These are phyloP conservation scores for Oncorhynchus nerka DNA, from an alignment of 2,113 vertebrate species.

Conservation along the genomic window DNA sequence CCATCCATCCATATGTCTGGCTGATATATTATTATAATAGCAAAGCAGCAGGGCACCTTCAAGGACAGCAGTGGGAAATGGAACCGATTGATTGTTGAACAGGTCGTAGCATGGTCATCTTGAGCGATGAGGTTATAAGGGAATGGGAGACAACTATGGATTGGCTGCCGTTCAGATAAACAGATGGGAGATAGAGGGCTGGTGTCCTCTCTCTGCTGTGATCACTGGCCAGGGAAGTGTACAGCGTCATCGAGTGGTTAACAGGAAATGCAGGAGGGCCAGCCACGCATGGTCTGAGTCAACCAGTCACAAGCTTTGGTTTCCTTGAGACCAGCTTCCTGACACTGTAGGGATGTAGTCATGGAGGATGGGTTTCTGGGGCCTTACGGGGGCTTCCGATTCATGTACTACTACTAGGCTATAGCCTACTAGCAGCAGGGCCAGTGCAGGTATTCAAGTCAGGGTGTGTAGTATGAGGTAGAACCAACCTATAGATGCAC, in stretches of 20 bases:
- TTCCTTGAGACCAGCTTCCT: slow-evolving; percentile 35
- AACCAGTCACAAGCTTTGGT: slow-evolving; percentile 15
- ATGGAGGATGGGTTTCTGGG: slow-evolving; percentile 3
- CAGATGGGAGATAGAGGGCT: neutral
- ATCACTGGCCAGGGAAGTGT: neutral
- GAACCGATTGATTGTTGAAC: neutral
- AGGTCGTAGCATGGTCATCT: neutral
- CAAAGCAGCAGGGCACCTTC: neutral
- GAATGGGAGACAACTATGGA: neutral
- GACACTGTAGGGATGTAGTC: slow-evolving; percentile 1
- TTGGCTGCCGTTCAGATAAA: neutral
- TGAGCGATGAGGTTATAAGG: neutral
- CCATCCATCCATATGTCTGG: slow-evolving; percentile 1
- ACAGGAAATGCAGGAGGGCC: slow-evolving; percentile 55
- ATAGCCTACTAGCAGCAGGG: neutral
- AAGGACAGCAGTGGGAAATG: neutral
- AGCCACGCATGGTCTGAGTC: slow-evolving; percentile 9
- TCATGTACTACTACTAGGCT: neutral
- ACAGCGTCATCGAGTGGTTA: slow-evolving; percentile 35
- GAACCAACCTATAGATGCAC: neutral
- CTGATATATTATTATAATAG: slow-evolving; percentile 1
- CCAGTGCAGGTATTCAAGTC: neutral
- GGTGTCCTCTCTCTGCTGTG: neutral
- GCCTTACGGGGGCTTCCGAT: neutral
- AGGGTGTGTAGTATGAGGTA: neutral